These are phyloP conservation scores for Galbula dea DNA, from an alignment of 2,113 vertebrate genomes.

Conservation along the genomic window DNA sequence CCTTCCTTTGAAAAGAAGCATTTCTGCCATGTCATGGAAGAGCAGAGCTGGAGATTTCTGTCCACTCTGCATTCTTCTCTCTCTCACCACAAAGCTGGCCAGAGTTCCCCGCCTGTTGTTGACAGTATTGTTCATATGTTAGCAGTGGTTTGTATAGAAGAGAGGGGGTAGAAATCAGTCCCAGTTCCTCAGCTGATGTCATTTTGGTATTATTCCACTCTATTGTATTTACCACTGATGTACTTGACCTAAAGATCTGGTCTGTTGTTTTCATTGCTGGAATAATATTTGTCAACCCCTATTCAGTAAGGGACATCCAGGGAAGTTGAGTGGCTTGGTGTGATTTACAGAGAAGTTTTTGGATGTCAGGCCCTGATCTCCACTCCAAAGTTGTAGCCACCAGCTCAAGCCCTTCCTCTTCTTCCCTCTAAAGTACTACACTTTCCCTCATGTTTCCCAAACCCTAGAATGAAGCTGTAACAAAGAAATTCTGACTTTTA, in stretches of 20 bases:
- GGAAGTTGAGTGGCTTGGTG: neutral
- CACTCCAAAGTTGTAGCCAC: accelerated
- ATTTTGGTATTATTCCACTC: neutral
- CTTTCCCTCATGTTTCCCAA: neutral
- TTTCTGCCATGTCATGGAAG: slow-evolving; percentile 36
- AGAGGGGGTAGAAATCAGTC: neutral
- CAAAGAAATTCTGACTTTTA: neutral
- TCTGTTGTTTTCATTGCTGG: neutral
- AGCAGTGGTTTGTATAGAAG: neutral
- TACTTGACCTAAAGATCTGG: slow-evolving; percentile 17
- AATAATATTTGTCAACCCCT: slow-evolving; percentile 11
- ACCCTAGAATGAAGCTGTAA: neutral
- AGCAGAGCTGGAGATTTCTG: slow-evolving; percentile 29
- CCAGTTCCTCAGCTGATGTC: slow-evolving; percentile 7
- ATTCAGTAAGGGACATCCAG: neutral
- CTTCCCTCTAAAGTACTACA: neutral
- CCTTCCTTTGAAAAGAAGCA: neutral
- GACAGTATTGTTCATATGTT: slow-evolving; percentile 24
- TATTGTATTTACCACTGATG: neutral
- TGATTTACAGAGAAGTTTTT: neutral
- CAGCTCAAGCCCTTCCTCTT: neutral
- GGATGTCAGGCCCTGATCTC: neutral
- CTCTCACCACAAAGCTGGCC: slow-evolving; percentile 4
- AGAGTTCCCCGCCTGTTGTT: neutral
- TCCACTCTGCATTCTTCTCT: slow-evolving; percentile 7